phyloP scores from a whole-genome alignment of 2,797 vertebrate genomes.

The Toxotes lorentzi region DNA sequence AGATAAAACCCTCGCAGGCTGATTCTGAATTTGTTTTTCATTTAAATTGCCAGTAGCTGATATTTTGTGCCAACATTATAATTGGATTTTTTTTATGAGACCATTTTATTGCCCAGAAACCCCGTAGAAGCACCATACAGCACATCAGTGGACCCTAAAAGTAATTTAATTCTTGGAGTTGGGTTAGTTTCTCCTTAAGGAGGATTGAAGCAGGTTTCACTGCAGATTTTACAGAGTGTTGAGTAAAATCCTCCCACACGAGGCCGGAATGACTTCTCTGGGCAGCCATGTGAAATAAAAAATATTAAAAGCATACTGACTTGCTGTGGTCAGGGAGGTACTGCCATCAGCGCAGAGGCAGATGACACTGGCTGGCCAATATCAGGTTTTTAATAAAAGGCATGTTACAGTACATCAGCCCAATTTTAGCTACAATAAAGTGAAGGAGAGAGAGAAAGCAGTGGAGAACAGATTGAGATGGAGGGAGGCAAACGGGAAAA shows the following conservation, averaged over 20 bases:
- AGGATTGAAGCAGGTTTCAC: conserved; percentile 38
- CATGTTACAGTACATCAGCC: conserved; percentile 4
- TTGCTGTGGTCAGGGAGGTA: conserved; percentile 36
- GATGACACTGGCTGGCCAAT: conserved; percentile 22
- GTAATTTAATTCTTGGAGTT: conserved; percentile 50
- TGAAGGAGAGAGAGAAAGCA: conserved; percentile 11
- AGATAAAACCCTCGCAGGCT: conserved; percentile 2
- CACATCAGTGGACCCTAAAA: conserved; percentile 50
- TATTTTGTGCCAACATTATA: conserved; percentile 26
- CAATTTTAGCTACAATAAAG: conserved; percentile 31
- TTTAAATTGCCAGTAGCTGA: background rate
- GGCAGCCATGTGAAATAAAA: conserved; percentile 39
- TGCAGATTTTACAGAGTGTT: conserved; percentile 46
- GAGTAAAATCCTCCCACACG: conserved; percentile 54
- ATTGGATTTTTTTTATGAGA: conserved; percentile 37
- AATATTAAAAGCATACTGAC: conserved; percentile 67
- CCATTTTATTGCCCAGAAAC: conserved; percentile 48
- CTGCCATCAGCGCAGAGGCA: conserved; percentile 25
- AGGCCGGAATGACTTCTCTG: conserved; percentile 54
- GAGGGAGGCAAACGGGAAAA: conserved; percentile 9
- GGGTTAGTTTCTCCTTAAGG: conserved; percentile 40
- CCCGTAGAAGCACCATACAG: conserved; percentile 21
- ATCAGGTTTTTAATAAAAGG: conserved; percentile 63
- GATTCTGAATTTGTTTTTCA: conserved; percentile 11
- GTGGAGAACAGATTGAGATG: conserved; percentile 11